A percentile compares a stretch with the other conserved stretches of the same genome.
Conservation (phyloP, 2,888 invertebrate species). For the Antitype chi region DNA sequence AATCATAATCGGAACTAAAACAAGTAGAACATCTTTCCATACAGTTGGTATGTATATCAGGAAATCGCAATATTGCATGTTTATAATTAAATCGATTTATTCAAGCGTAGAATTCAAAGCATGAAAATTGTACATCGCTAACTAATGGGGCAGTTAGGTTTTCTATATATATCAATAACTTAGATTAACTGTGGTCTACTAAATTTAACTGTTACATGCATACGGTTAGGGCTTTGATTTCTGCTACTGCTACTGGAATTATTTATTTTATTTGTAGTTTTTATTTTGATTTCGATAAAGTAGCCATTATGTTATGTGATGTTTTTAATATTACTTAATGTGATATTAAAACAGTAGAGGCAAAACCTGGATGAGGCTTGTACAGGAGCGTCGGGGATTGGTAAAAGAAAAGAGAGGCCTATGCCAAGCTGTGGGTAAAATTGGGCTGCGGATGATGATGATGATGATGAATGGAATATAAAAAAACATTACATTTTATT, state of each 20-base stretch:
- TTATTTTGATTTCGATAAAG: background rate
- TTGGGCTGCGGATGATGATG: too few species aligned
- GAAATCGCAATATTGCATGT: conserved; percentile 60
- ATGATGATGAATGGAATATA: too few species aligned
- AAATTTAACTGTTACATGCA: conserved; percentile 50
- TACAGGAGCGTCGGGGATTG: too few species aligned
- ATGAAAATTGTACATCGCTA: conserved; percentile 52
- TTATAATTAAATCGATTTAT: conserved; percentile 53
- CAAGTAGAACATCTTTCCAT: conserved; percentile 57
- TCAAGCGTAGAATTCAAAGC: conserved; percentile 56
- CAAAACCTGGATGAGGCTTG: too few species aligned
- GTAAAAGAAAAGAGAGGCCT: too few species aligned
- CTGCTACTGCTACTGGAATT: background rate
- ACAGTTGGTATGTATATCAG: conserved; percentile 51
- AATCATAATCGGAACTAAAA: conserved; percentile 40
- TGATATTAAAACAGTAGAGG: too few species aligned
- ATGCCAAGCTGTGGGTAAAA: too few species aligned
- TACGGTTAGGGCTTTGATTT: conserved; percentile 38
- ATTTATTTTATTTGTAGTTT: background rate
- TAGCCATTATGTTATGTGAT: too few species aligned
- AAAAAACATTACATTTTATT: background rate
- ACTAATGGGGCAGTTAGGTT: conserved; percentile 54
- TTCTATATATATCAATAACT: conserved; percentile 65
- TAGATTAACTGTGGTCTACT: conserved; percentile 52
- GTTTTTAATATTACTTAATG: too few species aligned